Evolutionary conservation across 2,888 invertebrate species (phyloP).

Genomic region (Diadegma fenestrale): DNA sequence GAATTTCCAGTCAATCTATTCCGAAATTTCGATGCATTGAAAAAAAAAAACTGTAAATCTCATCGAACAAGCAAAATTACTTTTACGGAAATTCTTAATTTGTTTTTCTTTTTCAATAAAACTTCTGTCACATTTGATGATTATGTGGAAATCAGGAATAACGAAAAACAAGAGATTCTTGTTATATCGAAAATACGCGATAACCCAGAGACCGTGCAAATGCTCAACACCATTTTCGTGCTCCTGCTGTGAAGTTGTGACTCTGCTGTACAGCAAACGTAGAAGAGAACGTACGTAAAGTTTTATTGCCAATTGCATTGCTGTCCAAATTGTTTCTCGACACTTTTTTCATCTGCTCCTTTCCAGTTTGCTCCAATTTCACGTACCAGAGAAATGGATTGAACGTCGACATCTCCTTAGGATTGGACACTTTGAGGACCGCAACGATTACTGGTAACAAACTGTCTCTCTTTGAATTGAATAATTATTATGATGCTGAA

Average conservation of each 20-base stretch:
- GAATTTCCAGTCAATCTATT: background rate
- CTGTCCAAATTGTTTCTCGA: background rate
- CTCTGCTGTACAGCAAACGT: constrained; percentile 73
- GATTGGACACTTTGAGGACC: constrained; percentile 71
- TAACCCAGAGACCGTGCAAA: constrained; percentile 74
- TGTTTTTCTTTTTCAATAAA: background rate
- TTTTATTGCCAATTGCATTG: background rate
- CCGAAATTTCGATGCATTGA: no score
- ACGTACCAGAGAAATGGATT: constrained; percentile 76
- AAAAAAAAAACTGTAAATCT: no score
- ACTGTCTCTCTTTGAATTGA: background rate
- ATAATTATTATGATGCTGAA: no score
- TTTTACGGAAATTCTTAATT: background rate
- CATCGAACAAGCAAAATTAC: no score
- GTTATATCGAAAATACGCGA: constrained; percentile 71
- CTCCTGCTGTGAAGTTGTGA: constrained; percentile 79
- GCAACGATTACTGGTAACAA: constrained; percentile 75
- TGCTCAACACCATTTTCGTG: constrained; percentile 73
- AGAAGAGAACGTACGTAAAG: constrained; percentile 72
- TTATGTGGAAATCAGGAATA: constrained; percentile 13
- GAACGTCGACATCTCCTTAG: constrained; percentile 76
- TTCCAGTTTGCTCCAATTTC: constrained; percentile 80
- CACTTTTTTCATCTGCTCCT: background rate
- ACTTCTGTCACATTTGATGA: background rate
- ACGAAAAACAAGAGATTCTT: constrained; percentile 66